phyloP scores from a whole-genome alignment of 2,113 vertebrate species.

The Butorides virescens region DNA sequence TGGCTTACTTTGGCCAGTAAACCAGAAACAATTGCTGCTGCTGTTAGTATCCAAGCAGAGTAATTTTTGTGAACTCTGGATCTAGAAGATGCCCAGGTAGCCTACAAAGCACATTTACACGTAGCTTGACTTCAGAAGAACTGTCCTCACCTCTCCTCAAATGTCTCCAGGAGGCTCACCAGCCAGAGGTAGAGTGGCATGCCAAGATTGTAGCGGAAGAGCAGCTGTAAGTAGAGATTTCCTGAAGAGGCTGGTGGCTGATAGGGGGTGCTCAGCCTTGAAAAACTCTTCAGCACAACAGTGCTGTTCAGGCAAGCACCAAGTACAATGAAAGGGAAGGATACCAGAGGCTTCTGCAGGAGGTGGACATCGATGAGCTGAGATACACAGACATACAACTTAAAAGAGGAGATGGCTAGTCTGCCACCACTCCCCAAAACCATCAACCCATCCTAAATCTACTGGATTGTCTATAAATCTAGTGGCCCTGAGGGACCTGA shows the following conservation, averaged over 20 bases:
- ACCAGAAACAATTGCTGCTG: neutral
- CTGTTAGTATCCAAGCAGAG: neutral
- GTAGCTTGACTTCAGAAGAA: neutral
- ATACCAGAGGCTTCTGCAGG: slow-evolving; percentile 74
- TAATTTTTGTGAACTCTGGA: neutral
- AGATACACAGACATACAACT: neutral
- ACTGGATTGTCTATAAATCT: neutral
- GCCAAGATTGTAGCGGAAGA: slow-evolving; percentile 75
- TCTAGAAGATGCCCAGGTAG: neutral
- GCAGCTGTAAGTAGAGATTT: slow-evolving; percentile 69
- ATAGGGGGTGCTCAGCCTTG: slow-evolving; percentile 56
- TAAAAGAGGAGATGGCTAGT: neutral
- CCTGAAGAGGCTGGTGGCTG: neutral
- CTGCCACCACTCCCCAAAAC: neutral
- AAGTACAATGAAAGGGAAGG: slow-evolving; percentile 74
- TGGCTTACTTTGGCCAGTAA: neutral
- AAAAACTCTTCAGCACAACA: slow-evolving; percentile 78
- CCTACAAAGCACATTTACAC: neutral
- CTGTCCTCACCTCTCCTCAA: slow-evolving; percentile 66
- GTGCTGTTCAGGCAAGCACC: slow-evolving; percentile 81
- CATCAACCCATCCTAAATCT: neutral
- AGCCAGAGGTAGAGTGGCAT: slow-evolving; percentile 82
- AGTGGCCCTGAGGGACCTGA: neutral
- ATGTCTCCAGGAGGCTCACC: slow-evolving; percentile 25
- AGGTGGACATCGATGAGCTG: slow-evolving; percentile 85